Percentiles rank a stretch among this genome's conserved stretches.
These are phyloP conservation scores for Tetragnatha versicolor DNA, from an alignment of 1,140 invertebrate species.

Conservation along the genomic window DNA sequence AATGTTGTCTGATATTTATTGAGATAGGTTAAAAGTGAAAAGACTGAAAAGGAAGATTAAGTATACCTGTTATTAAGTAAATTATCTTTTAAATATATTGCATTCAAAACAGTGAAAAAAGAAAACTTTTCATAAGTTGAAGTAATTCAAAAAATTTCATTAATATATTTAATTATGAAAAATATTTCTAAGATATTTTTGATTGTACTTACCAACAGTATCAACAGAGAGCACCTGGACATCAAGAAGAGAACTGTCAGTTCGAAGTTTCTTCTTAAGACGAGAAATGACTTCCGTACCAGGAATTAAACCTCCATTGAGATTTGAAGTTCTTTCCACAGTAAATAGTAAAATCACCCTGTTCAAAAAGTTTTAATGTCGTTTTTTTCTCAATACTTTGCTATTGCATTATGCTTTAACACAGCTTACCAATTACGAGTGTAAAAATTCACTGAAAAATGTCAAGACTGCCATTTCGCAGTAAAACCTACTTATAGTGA, in stretches of 20 bases:
- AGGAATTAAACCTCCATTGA: slow-evolving; percentile 62
- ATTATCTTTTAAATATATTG: neutral
- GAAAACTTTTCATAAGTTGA: no score
- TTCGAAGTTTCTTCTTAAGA: slow-evolving; percentile 73
- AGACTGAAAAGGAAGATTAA: no score
- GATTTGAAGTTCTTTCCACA: slow-evolving; percentile 61
- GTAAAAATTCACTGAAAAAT: neutral
- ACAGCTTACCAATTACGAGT: neutral
- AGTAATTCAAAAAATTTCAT: no score
- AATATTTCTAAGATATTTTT: neutral
- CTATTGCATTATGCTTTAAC: no score
- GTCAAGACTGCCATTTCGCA: neutral
- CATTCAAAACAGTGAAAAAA: neutral
- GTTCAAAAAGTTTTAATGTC: neutral
- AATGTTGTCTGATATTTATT: no score
- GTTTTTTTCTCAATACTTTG: neutral
- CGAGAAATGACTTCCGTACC: slow-evolving; percentile 70
- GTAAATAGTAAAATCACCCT: slow-evolving; percentile 67
- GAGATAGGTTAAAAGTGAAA: no score
- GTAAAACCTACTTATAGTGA: neutral
- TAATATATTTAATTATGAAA: neutral
- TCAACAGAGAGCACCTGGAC: slow-evolving; percentile 78
- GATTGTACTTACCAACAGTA: slow-evolving; percentile 68
- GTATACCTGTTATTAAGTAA: no score
- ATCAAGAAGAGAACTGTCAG: slow-evolving; percentile 77